phyloP scores from a whole-genome alignment of 2,888 invertebrate species.

The Chloromyia formosa region DNA sequence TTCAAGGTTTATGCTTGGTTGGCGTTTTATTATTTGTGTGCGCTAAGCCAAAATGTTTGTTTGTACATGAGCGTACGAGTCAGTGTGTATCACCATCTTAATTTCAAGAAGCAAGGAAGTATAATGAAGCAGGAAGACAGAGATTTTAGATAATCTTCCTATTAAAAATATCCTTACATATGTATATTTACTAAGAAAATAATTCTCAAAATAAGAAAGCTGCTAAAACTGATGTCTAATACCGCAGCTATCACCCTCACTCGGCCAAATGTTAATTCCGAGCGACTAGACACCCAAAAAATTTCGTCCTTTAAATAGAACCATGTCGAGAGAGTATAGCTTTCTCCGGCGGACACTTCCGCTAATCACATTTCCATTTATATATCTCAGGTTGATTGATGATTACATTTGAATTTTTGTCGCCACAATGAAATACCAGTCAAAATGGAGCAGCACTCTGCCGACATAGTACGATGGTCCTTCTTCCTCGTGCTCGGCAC shows the following conservation, averaged over 20 bases:
- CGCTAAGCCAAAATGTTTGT: too few species aligned
- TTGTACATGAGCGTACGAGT: too few species aligned
- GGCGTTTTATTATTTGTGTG: slow-evolving; percentile 28
- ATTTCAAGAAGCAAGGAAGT: too few species aligned
- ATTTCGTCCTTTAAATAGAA: background rate
- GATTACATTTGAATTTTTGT: slow-evolving; percentile 41
- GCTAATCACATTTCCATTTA: slow-evolving; percentile 48
- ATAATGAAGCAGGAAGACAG: too few species aligned
- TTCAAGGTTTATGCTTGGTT: slow-evolving; percentile 25
- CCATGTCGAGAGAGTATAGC: background rate
- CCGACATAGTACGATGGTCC: background rate
- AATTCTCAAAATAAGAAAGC: too few species aligned
- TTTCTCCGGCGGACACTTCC: slow-evolving; percentile 44
- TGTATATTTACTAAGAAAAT: too few species aligned
- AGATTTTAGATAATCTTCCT: too few species aligned
- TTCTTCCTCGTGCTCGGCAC: slow-evolving; percentile 23
- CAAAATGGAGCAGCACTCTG: background rate
- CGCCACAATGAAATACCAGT: slow-evolving; percentile 27
- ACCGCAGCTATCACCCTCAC: too few species aligned
- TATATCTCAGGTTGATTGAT: slow-evolving; percentile 49
- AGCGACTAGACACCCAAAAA: background rate
- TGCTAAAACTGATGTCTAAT: too few species aligned
- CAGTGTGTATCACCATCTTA: too few species aligned
- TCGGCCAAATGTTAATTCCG: too few species aligned
- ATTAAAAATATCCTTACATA: too few species aligned